Conservation (phyloP, 2,113 vertebrate genomes). For the Alexandromys fortis region DNA sequence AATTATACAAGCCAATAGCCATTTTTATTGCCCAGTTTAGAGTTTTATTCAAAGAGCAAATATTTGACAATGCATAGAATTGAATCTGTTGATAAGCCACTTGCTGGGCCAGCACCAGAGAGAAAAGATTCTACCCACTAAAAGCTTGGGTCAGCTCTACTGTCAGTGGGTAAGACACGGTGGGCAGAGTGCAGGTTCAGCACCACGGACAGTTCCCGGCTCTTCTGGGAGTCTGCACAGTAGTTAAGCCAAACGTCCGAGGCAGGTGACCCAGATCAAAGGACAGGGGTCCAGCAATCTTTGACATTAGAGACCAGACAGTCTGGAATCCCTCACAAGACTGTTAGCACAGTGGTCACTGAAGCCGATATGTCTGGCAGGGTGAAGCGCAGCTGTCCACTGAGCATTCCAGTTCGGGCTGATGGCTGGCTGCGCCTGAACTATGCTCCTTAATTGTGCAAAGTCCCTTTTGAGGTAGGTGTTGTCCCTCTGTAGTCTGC, state of each 20-base stretch:
- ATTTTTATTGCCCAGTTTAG: slow-evolving; percentile 47
- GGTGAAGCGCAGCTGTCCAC: not conserved
- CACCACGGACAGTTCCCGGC: not conserved
- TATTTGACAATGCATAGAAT: slow-evolving; percentile 67
- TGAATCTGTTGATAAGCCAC: slow-evolving; percentile 54
- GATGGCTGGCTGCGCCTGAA: not conserved
- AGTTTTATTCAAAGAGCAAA: slow-evolving; percentile 76
- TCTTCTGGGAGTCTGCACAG: not conserved
- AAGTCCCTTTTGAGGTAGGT: slow-evolving; percentile 68
- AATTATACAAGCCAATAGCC: slow-evolving; percentile 18
- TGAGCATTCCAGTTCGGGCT: not conserved
- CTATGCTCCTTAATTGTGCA: not conserved
- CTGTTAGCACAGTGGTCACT: not conserved
- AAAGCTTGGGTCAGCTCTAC: not conserved
- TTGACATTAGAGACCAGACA: not conserved
- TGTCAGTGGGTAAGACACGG: not conserved
- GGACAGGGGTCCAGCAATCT: not conserved
- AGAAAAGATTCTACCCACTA: not conserved
- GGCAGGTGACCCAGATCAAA: not conserved
- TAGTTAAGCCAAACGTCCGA: not conserved
- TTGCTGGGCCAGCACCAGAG: slow-evolving; percentile 74
- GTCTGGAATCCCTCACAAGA: not conserved
- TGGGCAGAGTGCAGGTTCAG: not conserved
- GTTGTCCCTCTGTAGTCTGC: not conserved
- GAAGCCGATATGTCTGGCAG: not conserved